Evolutionary conservation across 2,797 vertebrate genomes (phyloP).

Genomic region (Geotrypetes seraphini): DNA sequence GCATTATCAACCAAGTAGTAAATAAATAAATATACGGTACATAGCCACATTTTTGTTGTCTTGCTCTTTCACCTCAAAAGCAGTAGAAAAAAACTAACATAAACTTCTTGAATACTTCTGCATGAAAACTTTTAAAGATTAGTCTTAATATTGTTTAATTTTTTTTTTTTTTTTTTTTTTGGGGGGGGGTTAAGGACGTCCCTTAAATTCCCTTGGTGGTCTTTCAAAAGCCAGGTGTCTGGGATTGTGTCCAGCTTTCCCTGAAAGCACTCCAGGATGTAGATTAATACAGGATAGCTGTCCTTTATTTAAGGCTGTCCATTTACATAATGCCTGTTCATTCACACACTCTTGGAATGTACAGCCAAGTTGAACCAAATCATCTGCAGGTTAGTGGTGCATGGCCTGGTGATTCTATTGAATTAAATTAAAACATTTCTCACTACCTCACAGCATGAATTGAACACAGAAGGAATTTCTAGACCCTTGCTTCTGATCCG

Average conservation of each 20-base stretch:
- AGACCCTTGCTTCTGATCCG: not conserved
- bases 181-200: too few relatives aligned
- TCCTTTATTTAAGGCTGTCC: conserved; percentile 40
- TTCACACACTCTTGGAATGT: conserved; percentile 34
- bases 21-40: too few relatives aligned
- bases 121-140: conserved; percentile 26
- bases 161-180: conserved; percentile 41
- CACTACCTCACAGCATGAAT: not conserved
- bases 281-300: conserved; percentile 38
- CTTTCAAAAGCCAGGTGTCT: conserved; percentile 69
- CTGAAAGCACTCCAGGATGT: conserved; percentile 55
- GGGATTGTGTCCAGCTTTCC: conserved; percentile 57
- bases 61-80: too few relatives aligned
- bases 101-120: conserved; percentile 27
- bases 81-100: conserved; percentile 21
- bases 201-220: conserved; percentile 50
- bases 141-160: conserved; percentile 36
- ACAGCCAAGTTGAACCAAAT: conserved; percentile 30
- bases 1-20: conserved; percentile 1
- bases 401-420: conserved; percentile 16
- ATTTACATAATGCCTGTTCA: conserved; percentile 56
- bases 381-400: conserved; percentile 26
- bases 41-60: too few relatives aligned
- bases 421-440: conserved; percentile 12
- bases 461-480: not conserved